phyloP scores from a whole-genome alignment of 2,888 invertebrate species.

The Pristionchus fissidentatus region DNA sequence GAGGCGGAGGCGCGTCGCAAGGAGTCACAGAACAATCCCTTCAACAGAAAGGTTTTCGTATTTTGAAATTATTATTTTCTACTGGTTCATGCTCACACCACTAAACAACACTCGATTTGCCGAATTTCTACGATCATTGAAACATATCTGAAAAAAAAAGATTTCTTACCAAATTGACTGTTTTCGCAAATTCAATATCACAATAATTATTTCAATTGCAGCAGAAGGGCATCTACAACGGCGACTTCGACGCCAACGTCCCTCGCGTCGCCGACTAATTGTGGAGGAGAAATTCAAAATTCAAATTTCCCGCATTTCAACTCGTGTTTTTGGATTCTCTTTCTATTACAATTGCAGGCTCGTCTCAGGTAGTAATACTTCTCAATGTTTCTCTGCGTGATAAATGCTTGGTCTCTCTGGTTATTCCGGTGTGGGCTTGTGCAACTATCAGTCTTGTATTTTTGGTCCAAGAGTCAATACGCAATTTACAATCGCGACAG shows the following conservation, averaged over 20 bases:
- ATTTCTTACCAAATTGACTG: no score
- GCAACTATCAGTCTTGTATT: no score
- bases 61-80: background rate
- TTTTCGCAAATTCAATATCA: no score
- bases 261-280: conserved; percentile 20
- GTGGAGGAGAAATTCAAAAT: no score
- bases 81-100: no score
- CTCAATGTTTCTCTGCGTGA: background rate
- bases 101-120: background rate
- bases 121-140: background rate
- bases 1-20: conserved; percentile 19
- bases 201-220: background rate
- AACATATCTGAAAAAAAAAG: no score
- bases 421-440: no score
- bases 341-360: no score
- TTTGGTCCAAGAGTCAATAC: no score
- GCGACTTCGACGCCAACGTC: conserved; percentile 17
- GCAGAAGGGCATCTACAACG: conserved; percentile 34
- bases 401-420: conserved; percentile 31
- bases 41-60: background rate
- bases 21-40: background rate
- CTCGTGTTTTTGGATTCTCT: no score
- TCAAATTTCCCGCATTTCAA: no score
- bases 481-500: no score
- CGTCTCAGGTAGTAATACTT: background rate